A percentile compares a stretch with the other conserved stretches of the same genome.
These are phyloP conservation scores for Salmo trutta DNA, from an alignment of 2,797 vertebrate species.

Conservation along the genomic window DNA sequence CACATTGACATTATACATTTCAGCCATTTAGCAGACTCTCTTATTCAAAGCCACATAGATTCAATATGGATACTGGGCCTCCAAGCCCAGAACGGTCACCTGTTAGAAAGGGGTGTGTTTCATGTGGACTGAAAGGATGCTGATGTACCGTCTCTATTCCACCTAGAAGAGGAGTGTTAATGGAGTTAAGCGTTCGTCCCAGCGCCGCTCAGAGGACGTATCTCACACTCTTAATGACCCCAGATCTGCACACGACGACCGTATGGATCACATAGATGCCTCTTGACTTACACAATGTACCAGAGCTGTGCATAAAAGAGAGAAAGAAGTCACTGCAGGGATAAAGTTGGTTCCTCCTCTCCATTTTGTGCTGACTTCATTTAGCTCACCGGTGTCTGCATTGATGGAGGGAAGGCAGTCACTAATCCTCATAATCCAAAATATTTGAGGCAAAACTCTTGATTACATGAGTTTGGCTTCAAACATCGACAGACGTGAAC, in stretches of 20 bases:
- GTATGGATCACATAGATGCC: constrained; percentile 22
- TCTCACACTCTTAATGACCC: constrained; percentile 50
- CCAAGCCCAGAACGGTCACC: background rate
- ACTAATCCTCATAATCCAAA: constrained; percentile 44
- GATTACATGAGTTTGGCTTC: constrained; percentile 61
- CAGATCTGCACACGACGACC: constrained; percentile 11
- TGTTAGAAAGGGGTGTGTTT: background rate
- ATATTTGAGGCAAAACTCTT: constrained; percentile 49
- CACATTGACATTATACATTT: constrained; percentile 43
- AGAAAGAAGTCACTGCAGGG: constrained; percentile 23
- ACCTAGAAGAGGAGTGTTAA: constrained; percentile 13
- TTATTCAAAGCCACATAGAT: constrained; percentile 47
- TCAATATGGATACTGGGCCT: background rate
- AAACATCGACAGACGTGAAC: constrained; percentile 21
- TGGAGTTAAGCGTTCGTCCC: constrained; percentile 4
- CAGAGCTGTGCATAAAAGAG: constrained; percentile 11
- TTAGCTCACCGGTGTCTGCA: constrained; percentile 37
- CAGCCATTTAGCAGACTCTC: constrained; percentile 29
- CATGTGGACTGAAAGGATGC: background rate
- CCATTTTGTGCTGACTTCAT: constrained; percentile 42
- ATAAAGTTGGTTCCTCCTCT: constrained; percentile 11
- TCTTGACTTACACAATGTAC: constrained; percentile 36
- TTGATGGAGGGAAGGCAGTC: constrained; percentile 32
- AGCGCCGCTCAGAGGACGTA: constrained; percentile 29
- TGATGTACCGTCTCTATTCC: constrained; percentile 5